These are phyloP conservation scores for Scartelaos histophorus DNA, from an alignment of 2,113 vertebrate genomes.

Conservation along the genomic window DNA sequence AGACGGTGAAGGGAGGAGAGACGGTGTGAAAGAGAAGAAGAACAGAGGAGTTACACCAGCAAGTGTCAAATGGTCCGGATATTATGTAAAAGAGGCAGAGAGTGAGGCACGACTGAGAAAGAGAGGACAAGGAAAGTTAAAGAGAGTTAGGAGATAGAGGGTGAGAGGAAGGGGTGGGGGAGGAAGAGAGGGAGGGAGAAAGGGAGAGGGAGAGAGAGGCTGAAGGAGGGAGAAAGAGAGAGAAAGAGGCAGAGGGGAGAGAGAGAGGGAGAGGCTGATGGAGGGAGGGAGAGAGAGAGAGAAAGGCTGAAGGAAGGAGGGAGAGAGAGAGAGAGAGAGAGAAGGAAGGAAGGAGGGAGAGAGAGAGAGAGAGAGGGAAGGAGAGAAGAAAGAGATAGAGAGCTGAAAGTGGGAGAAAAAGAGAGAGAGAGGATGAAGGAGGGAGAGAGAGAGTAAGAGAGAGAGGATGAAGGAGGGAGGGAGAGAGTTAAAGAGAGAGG, in stretches of 20 bases:
- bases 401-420: background rate
- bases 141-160: background rate
- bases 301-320: background rate
- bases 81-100: background rate
- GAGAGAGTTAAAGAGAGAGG: background rate
- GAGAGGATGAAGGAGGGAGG: background rate
- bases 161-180: background rate
- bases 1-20: background rate
- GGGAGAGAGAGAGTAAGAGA: background rate
- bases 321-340: background rate
- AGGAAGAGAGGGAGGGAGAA: background rate
- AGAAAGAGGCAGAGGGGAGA: background rate
- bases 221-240: background rate
- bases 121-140: background rate
- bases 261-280: background rate
- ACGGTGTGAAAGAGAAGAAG: too few relatives aligned
- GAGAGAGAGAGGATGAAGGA: too few relatives aligned
- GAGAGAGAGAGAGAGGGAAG: background rate
- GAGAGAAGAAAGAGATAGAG: background rate
- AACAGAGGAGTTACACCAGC: too few relatives aligned
- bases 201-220: too few relatives aligned
- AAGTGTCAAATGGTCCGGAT: too few relatives aligned
- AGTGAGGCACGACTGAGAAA: background rate
- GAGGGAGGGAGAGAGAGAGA: background rate
- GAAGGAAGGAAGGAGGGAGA: too few relatives aligned